Percentiles rank a stretch among this genome's conserved stretches.
Conservation (phyloP, 2,797 vertebrate species). For the Chelonia mydas region DNA sequence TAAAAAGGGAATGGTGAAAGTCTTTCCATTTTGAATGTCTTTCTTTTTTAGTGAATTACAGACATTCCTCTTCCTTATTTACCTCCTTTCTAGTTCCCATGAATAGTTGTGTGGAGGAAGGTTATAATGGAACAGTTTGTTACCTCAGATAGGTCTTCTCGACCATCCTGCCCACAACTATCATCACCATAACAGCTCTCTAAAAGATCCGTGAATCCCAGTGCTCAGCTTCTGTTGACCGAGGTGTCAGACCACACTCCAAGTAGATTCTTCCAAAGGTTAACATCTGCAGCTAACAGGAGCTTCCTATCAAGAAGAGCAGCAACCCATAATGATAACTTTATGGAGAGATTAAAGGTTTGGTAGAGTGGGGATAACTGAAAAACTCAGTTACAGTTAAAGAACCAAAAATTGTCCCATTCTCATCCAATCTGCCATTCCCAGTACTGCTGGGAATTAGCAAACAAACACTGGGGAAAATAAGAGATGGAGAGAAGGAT, state of each 20-base stretch:
- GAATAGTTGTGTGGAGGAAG: background rate
- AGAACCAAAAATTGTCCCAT: slow-evolving; percentile 1
- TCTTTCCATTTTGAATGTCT: background rate
- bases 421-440: rapidly evolving
- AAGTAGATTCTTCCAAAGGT: background rate
- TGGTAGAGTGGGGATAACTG: background rate
- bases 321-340: background rate
- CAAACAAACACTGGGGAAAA: background rate
- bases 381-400: background rate
- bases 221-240: background rate
- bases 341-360: background rate
- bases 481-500: background rate
- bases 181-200: background rate
- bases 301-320: background rate
- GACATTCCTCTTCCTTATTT: background rate
- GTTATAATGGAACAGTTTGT: background rate
- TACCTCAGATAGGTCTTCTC: background rate
- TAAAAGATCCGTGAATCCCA: background rate
- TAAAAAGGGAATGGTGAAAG: rapidly evolving
- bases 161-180: background rate
- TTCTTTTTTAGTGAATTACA: slow-evolving; percentile 23
- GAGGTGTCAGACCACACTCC: background rate
- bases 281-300: background rate
- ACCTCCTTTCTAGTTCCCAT: slow-evolving; percentile 1
- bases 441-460: rapidly evolving